Evolutionary conservation across 2,797 vertebrate genomes (phyloP), one percentile per base, ranked within the genome.

Genomic region (Enteromius argenteus): DNA sequence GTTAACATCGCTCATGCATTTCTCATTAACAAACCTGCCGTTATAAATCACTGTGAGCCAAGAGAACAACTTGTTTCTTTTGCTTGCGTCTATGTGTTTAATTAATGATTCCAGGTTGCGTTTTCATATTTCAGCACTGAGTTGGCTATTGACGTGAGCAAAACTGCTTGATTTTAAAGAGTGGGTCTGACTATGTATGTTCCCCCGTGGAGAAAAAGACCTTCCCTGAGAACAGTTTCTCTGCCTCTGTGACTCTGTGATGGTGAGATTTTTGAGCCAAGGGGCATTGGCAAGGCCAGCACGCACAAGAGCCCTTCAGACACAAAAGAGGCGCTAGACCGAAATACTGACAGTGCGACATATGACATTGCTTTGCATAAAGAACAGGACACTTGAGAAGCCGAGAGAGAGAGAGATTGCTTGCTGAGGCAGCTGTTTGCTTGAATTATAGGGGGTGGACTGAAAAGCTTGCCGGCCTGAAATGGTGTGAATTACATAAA

Each of bases 301-400:
- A 69, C 84, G 21, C 39, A 87, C 78, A 89, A 91, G 91, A 91
- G 91, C 94, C 90, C 89, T 91, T 91, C 88, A 93, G 78, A 56
- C 89, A 86, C 80, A 90, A 14, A 17, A 67, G 82, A 93, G 90
- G 91, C 84, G 90, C 73, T 90, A 88, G 91, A 92, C 92, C 92
- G 92, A 89, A 85, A 94, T 91, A 93, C 91, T 94, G 92, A 90
- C 74, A 91, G 89, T 89, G 90, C 94, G 93, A 94, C 91, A 92
- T 93, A 92, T 78, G 82, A 84, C 74, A 71, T 78, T 71, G 80
- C 90, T 91, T 87, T 85, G 84, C 89, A 90, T 85, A 75, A 86
- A 74, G 74, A 82, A 81, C 6, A 10, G 74, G 72, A 77, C 62
- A 85, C 79, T 74, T 66, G 73, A 49, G 56, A 62, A 23, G n/a